phyloP scores from a whole-genome alignment of 2,888 invertebrate species.

The Cephonodes hylas region DNA sequence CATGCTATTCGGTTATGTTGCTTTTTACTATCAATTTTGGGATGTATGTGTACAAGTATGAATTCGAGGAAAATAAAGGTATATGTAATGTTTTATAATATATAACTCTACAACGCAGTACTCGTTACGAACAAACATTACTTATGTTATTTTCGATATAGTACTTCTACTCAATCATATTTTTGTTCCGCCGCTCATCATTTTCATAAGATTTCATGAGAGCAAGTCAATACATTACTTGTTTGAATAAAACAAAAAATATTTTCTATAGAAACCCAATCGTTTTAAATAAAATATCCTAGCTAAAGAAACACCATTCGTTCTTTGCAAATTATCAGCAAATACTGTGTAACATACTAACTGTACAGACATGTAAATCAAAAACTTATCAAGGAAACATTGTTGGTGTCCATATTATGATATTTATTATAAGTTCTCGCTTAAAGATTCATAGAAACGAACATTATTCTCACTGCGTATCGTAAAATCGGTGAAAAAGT shows the following conservation, averaged over 20 bases:
- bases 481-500: conserved; percentile 75
- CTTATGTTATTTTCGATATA: conserved; percentile 75
- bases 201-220: conserved; percentile 60
- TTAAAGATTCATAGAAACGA: conserved; percentile 69
- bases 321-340: conserved; percentile 65
- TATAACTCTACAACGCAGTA: conserved; percentile 79
- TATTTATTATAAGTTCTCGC: conserved; percentile 69
- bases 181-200: conserved; percentile 74
- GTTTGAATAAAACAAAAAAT: conserved; percentile 63
- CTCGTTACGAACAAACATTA: conserved; percentile 78
- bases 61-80: conserved; percentile 79
- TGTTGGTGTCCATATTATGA: conserved; percentile 53
- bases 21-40: conserved; percentile 81
- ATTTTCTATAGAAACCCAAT: conserved; percentile 73
- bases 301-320: conserved; percentile 73
- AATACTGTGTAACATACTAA: conserved; percentile 72
- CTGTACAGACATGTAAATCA: conserved; percentile 68
- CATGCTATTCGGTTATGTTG: conserved; percentile 76
- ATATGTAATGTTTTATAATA: conserved; percentile 73
- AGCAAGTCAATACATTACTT: conserved; percentile 61
- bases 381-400: conserved; percentile 63
- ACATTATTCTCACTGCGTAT: conserved; percentile 70
- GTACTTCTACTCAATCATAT: conserved; percentile 73
- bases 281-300: conserved; percentile 76
- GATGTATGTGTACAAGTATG: conserved; percentile 80